Evolutionary conservation across 2,113 vertebrate genomes (phyloP), one percentile per base, ranked within the genome.

Genomic region (Myxocyprinus asiaticus): DNA sequence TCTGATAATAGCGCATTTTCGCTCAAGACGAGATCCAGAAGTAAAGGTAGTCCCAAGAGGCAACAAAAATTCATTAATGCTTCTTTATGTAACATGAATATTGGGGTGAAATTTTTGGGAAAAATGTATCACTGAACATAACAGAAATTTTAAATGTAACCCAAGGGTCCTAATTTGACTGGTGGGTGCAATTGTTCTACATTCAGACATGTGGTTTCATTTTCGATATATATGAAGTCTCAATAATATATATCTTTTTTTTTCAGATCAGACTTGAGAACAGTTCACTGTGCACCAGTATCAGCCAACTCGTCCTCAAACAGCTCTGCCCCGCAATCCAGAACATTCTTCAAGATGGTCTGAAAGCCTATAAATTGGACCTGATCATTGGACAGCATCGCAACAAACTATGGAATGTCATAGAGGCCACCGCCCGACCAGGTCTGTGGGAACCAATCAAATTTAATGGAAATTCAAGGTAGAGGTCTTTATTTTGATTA

Each of bases 1-100:
- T 88, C 88, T 97, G 76, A 97, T 99, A 43, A 94, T 95, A 89
- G 94, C 95, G 82, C 95, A 98, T 88, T 98, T 99, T 88, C 95
- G 95, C 82, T 96, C 94, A 81, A 96, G 94, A 88, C 93, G 95
- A 84, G 96, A 98, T 72, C 94, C 95, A 45, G 94, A 95, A 4
- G 94, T 96, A 81, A 99, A 99, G 95, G 98, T 98, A 93, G 3
- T 43, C 76, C 71, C 0, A 53, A 65, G 2, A 77, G 48, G 11
- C 11, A 9, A 48, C 43, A 10, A 9, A 33, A 17, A 76, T 22
- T 3, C 5, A 45, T 70, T 45, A 0, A 47, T 10, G n/a, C 3
- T 12, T 43, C 9, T 45, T 43, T 15, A 17, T 22, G 47, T 45
- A 61, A 73, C 56, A 73, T 42, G 10, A 10, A 67, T 67, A 59